Percentiles rank a stretch among this genome's conserved stretches.
These are phyloP conservation scores for Microtus oregoni DNA, from an alignment of 2,113 vertebrate species.

Conservation along the genomic window DNA sequence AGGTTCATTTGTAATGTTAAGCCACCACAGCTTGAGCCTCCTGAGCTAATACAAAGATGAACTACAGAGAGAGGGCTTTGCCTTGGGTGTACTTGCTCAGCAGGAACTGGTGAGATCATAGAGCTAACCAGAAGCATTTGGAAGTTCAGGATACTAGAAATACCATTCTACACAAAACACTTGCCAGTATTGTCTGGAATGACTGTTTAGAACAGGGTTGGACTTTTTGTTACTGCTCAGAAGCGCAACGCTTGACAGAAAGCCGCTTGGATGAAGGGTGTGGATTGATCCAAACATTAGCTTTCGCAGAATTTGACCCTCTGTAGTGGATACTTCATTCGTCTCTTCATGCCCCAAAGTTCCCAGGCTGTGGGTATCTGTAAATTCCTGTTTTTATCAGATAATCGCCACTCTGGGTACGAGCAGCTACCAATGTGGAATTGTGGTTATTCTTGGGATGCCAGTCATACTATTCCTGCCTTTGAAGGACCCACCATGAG, in stretches of 20 bases:
- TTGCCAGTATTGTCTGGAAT: neutral
- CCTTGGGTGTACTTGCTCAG: neutral
- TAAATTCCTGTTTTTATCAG: slow-evolving; percentile 24
- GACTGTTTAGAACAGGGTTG: neutral
- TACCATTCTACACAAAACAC: neutral
- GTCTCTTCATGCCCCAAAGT: neutral
- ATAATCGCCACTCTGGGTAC: neutral
- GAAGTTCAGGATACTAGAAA: slow-evolving; percentile 10
- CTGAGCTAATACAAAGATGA: neutral
- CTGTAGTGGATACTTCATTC: neutral
- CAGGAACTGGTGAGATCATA: neutral
- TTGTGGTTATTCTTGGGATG: neutral
- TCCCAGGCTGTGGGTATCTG: neutral
- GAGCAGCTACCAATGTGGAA: neutral
- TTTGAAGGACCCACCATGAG: slow-evolving; percentile 47
- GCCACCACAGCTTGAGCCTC: neutral
- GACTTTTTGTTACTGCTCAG: neutral
- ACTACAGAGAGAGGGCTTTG: neutral
- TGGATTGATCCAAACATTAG: neutral
- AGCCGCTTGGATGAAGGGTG: neutral
- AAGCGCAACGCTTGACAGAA: neutral
- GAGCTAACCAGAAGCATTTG: neutral
- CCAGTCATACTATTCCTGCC: neutral
- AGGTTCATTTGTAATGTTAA: neutral
- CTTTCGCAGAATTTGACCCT: neutral